Conservation (phyloP, 2,888 invertebrate species). For the Lamproptera curius region DNA sequence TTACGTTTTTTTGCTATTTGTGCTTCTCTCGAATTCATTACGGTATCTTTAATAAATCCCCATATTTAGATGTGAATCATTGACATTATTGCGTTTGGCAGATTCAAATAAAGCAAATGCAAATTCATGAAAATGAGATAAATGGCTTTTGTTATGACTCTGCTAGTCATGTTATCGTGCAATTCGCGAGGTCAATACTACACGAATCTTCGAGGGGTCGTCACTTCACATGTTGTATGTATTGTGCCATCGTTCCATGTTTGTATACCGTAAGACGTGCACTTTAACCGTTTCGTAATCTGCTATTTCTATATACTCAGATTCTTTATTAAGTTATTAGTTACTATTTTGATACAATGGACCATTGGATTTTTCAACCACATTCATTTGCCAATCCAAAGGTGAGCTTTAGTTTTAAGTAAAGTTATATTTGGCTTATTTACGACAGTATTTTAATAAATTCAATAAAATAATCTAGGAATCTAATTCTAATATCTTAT, state of each 20-base stretch:
- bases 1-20: too few species aligned
- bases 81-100: too few species aligned
- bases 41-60: too few species aligned
- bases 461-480: too few species aligned
- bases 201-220: constrained; percentile 54
- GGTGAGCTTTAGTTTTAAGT: constrained; percentile 45
- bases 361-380: constrained; percentile 73
- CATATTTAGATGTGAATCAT: too few species aligned
- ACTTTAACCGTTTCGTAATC: constrained; percentile 38
- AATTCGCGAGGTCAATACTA: constrained; percentile 58
- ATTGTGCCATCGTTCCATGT: constrained; percentile 54
- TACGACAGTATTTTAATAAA: too few species aligned
- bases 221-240: constrained; percentile 60
- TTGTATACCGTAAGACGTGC: constrained; percentile 57
- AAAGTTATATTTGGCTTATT: too few species aligned
- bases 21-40: too few species aligned
- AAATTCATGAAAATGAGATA: constrained; percentile 59
- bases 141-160: constrained; percentile 47
- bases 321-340: background rate
- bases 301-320: too few species aligned
- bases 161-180: constrained; percentile 62
- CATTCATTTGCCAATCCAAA: constrained; percentile 56
- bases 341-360: constrained; percentile 42
- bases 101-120: too few species aligned
- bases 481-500: too few species aligned